phyloP scores from a whole-genome alignment of 2,797 vertebrate genomes.

The Phalloptychus januarius region DNA sequence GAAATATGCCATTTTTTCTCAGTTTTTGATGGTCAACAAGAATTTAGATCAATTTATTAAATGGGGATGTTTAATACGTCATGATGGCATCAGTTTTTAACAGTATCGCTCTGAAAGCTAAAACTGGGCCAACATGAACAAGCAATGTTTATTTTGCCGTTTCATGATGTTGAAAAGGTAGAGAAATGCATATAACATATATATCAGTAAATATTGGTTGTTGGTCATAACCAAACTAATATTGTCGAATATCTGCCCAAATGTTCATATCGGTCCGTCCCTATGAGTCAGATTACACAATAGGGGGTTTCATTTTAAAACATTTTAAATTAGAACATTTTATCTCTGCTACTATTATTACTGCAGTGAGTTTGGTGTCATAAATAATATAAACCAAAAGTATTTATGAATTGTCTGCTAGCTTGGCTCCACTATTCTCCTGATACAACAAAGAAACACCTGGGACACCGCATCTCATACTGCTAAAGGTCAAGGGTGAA shows the following conservation, averaged over 20 bases:
- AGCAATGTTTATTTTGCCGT: too few relatives aligned
- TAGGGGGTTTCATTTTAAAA: neutral
- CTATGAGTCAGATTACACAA: neutral
- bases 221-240: too few relatives aligned
- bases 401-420: neutral
- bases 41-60: neutral
- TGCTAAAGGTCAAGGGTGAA: neutral
- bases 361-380: neutral
- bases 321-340: neutral
- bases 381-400: neutral
- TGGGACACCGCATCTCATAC: neutral
- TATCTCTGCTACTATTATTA: neutral
- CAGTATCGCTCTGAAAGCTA: too few relatives aligned
- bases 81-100: too few relatives aligned
- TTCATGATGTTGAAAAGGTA: too few relatives aligned
- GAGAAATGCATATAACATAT: too few relatives aligned
- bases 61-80: neutral
- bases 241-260: neutral
- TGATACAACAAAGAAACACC: neutral
- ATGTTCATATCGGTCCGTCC: neutral
- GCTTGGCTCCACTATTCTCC: too few relatives aligned
- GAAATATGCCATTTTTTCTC: neutral
- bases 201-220: too few relatives aligned
- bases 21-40: neutral
- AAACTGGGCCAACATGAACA: too few relatives aligned